Percentiles rank a stretch among this genome's conserved stretches.
phyloP scores from a whole-genome alignment of 2,113 vertebrate genomes.

The Pitta sordida region DNA sequence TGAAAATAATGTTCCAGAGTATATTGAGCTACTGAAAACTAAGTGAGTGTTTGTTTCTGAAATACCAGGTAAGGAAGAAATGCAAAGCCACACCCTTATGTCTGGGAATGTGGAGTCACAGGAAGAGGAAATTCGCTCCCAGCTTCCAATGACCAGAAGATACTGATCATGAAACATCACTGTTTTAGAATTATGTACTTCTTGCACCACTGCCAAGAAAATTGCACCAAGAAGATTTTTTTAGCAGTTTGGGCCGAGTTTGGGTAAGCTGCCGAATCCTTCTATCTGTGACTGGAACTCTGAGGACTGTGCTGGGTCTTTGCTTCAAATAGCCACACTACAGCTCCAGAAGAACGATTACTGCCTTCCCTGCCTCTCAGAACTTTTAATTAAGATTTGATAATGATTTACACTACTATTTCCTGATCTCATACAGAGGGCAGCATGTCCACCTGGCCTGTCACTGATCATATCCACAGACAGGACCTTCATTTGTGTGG shows the following conservation, averaged over 20 bases:
- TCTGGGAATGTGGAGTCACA: not conserved
- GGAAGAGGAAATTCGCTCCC: not conserved
- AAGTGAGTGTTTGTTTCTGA: not conserved
- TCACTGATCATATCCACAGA: fast-evolving
- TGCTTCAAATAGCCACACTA: not conserved
- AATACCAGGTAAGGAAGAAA: not conserved
- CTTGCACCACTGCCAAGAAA: not conserved
- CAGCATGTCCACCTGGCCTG: not conserved
- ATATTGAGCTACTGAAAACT: too few species aligned
- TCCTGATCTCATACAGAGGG: not conserved
- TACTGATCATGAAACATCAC: not conserved
- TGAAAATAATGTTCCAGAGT: not conserved
- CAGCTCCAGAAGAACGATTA: not conserved
- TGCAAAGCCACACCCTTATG: not conserved
- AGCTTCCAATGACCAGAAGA: not conserved
- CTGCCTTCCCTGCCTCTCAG: not conserved
- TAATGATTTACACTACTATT: not conserved
- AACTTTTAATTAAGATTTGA: not conserved
- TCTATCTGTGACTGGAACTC: not conserved
- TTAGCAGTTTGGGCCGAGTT: not conserved
- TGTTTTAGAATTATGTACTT: not conserved
- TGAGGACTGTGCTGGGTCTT: not conserved
- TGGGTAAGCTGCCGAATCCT: not conserved
- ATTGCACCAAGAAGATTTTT: not conserved
- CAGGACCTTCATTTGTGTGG: not conserved